Evolutionary conservation across 2,113 vertebrate species (phyloP).

Genomic region (Cyanistes caeruleus): DNA sequence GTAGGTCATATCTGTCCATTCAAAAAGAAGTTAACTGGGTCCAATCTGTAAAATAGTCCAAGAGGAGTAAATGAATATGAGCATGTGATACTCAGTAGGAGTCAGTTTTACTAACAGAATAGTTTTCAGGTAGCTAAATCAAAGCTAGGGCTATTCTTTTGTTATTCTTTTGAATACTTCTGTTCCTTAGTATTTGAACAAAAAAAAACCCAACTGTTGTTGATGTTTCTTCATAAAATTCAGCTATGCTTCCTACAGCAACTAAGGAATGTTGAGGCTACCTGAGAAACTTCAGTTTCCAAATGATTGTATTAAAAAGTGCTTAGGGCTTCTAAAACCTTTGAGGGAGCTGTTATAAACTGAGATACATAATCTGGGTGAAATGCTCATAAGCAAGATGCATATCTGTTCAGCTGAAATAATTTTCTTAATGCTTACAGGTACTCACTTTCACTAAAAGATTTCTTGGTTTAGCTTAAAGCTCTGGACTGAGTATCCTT

Average conservation of each 20-base stretch:
- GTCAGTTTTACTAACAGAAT: background rate
- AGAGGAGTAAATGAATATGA: background rate
- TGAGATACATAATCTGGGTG: background rate
- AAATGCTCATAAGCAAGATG: background rate
- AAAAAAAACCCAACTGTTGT: background rate
- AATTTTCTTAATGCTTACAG: background rate
- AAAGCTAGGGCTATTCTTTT: background rate
- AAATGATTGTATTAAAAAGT: background rate
- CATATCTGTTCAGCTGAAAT: background rate
- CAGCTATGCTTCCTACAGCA: background rate
- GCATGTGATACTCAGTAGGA: background rate
- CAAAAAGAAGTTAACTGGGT: background rate
- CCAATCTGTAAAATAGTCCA: background rate
- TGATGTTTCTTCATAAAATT: conserved; percentile 1
- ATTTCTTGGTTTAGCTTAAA: background rate
- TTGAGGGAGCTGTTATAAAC: background rate
- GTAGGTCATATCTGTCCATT: background rate
- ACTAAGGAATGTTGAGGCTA: background rate
- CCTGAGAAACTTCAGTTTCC: background rate
- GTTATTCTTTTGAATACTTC: background rate
- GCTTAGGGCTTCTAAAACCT: background rate
- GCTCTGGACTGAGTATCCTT: background rate
- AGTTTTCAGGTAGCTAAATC: conserved; percentile 1
- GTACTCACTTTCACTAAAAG: background rate
- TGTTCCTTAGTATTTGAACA: conserved; percentile 29